A percentile compares a stretch with the other conserved stretches of the same genome.
These are phyloP conservation scores for Syngnathus acus DNA, from an alignment of 2,797 vertebrate species.

Conservation along the genomic window DNA sequence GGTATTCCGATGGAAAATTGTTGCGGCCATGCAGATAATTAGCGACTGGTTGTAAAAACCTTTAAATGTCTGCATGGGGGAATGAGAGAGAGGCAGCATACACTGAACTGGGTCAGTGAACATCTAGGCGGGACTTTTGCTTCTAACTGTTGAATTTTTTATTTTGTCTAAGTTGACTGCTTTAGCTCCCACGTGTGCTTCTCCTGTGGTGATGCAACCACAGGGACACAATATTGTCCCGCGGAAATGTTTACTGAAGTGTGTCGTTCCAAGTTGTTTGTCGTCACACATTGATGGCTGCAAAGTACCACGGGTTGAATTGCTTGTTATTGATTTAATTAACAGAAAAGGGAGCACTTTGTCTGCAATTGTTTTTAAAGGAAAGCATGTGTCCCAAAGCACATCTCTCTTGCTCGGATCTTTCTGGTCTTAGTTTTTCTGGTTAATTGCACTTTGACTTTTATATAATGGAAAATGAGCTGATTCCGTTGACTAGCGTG, in stretches of 20 bases:
- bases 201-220: constrained; percentile 25
- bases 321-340: constrained; percentile 28
- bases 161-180: constrained; percentile 45
- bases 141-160: constrained; percentile 51
- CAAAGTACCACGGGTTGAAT: constrained; percentile 10
- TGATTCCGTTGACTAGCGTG: constrained; percentile 24
- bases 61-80: neutral
- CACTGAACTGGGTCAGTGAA: constrained; percentile 56
- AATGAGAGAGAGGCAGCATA: constrained; percentile 30
- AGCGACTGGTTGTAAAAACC: neutral
- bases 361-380: constrained; percentile 6
- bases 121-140: constrained; percentile 29
- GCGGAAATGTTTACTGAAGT: constrained; percentile 23
- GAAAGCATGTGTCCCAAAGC: constrained; percentile 17
- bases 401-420: constrained; percentile 9
- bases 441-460: constrained; percentile 3
- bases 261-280: constrained; percentile 10
- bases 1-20: constrained; percentile 18
- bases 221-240: constrained; percentile 24
- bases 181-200: constrained; percentile 10
- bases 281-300: constrained; percentile 22
- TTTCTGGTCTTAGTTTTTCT: constrained; percentile 10
- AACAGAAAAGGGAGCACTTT: constrained; percentile 12
- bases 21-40: constrained; percentile 18
- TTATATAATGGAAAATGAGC: constrained; percentile 11